Evolutionary conservation across 2,888 invertebrate genomes (phyloP), one percentile per base, ranked within the genome.

Genomic region (Agrochola lota): DNA sequence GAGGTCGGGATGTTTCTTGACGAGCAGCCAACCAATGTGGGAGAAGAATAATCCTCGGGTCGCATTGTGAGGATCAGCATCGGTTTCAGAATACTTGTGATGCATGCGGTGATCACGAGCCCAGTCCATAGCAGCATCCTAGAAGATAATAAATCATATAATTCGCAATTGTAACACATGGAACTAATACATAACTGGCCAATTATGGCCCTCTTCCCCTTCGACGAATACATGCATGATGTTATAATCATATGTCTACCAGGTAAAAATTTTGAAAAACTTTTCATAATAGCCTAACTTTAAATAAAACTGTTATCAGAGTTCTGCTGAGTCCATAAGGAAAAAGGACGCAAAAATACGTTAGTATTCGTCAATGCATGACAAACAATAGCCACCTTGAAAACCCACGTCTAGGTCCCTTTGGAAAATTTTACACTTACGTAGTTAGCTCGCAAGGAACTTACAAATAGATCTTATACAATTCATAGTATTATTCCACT

Each of bases 11-110:
- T 99, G 99, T 94, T 99, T 99, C 89, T 98, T 97, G 90, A 98
- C 98, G 76, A 99, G 95, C 82, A 99, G 97, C 99, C 99, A 99
- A 79, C 99, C 99, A 89, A 99, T 97, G 94, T 99, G 99, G 0
- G 99, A 98, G 96, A 99, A 99, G 97, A 99, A 99, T 97, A 99
- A 99, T 17, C 99, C 99, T 46, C 99, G 97, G 5, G 97, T 98
- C 3, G 99, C 98, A 92, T 99, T 99, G 94, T 99, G 99, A 0
- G 99, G 99, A 95, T 99, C 99, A 0, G 99, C 99, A 93, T 99
- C 98, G 0, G 99, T 99, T 93, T 99, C 99, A 35, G 98, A 98
- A 96, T 98, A 99, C 94, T 99, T 99, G 97, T 99, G 99, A 93
- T 99, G 98, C 92, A 98, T 98, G 88, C 98, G 97, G 95, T 98